These are phyloP conservation scores for Synanthedon vespiformis DNA, from an alignment of 2,888 invertebrate species.

Conservation along the genomic window DNA sequence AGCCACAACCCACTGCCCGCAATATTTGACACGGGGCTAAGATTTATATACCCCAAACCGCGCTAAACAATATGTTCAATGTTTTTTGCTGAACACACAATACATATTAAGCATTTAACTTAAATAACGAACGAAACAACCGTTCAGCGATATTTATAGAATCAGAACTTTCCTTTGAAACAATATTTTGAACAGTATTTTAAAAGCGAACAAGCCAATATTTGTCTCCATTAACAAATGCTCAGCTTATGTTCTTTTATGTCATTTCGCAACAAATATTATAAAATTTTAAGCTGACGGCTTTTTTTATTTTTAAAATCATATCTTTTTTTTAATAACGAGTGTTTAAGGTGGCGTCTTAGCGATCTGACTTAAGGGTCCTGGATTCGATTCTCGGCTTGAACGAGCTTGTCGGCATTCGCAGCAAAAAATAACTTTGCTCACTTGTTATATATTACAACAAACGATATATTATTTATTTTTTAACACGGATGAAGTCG, in stretches of 20 bases:
- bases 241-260: no score
- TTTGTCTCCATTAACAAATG: not conserved
- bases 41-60: slow-evolving; percentile 29
- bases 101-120: not conserved
- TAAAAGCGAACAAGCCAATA: not conserved
- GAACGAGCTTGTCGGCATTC: no score
- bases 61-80: slow-evolving; percentile 26
- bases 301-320: no score
- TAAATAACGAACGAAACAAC: not conserved
- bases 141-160: not conserved
- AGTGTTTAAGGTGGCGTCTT: no score
- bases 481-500: no score
- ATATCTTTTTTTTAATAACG: no score
- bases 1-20: slow-evolving; percentile 14
- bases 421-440: no score
- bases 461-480: no score
- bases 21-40: slow-evolving; percentile 23
- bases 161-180: not conserved
- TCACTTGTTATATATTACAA: no score
- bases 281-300: no score
- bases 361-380: no score
- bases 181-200: not conserved
- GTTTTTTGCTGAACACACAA: slow-evolving; percentile 16
- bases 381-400: no score
- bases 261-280: not conserved